Base-by-base conservation (phyloP, 2,888 invertebrate species). In the Cybosia mesomella region DNA sequence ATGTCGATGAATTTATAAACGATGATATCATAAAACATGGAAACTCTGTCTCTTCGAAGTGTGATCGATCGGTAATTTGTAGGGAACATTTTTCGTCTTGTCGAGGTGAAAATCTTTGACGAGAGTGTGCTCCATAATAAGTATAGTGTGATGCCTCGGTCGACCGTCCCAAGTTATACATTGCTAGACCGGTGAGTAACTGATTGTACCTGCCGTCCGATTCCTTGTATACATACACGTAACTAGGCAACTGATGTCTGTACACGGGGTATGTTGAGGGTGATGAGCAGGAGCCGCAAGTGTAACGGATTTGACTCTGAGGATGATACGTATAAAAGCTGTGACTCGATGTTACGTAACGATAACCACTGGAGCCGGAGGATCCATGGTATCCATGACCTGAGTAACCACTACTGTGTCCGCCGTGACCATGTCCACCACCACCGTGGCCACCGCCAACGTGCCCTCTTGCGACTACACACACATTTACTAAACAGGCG, bases 11-110 rank as follows among this genome's bases (percentile, higher is more conserved):
- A 18, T 88, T 84, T 73, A 93, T 83, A 70, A 94, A 94, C 1
- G 93, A 89, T 0, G 94, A 94, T 85, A 94, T 89, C 81, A 94
- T 87, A 65, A 92, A 90, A 76, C 94, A 94, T 3, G 94, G 94
- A 57, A 93, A 85, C 58, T 70, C 74, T 0, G 90, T 91, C 75
- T 94, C 91, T 74, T 94, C 92, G 66, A 91, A 91, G 61, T 89
- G 87, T 43, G 81, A 76, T 22, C 80, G 83, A 68, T 91, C 89
- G 61, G 91, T 85, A 53, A 94, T 83, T 85, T 94, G 94, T 67
- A 94, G 77, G 5, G 89, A 92, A 73, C 94, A 94, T 59, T 86
- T 87, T 73, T 94, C 94, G 49, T 88, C 85, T 1, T 82, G 74
- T 1, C 77, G 84, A 21, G 88, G 77, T 1, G 86, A 74, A 73